These are phyloP conservation scores for Drosophila guanche DNA, from an alignment of 1,140 invertebrate genomes.

Conservation along the genomic window DNA sequence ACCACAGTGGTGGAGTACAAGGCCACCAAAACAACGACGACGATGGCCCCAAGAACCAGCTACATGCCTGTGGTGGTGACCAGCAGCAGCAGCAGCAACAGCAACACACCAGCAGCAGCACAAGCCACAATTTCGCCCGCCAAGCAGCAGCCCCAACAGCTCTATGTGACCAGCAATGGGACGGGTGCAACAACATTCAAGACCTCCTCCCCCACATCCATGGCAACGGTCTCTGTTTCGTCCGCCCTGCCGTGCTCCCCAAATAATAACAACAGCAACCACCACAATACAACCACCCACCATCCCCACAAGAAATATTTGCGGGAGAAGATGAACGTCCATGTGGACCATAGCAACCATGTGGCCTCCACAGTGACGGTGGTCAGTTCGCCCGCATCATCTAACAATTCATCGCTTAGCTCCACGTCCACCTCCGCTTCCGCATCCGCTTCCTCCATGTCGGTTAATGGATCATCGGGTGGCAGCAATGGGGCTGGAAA, in stretches of 20 bases:
- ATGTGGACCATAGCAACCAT: conserved; percentile 59
- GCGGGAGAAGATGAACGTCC: conserved; percentile 79
- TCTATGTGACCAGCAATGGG: conserved; percentile 63
- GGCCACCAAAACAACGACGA: conserved; percentile 47
- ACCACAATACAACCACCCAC: conserved; percentile 63
- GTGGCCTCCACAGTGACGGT: conserved; percentile 77
- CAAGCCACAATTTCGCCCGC: conserved; percentile 21
- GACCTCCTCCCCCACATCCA: conserved; percentile 1
- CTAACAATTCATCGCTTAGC: conserved; percentile 70
- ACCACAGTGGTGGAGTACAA: conserved; percentile 83
- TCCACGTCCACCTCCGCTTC: conserved; percentile 33
- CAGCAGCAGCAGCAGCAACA: conserved; percentile 7
- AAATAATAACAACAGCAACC: conserved; percentile 40
- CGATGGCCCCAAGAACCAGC: conserved; percentile 12
- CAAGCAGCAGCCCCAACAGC: conserved; percentile 26
- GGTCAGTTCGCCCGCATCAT: conserved; percentile 78
- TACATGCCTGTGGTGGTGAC: conserved; percentile 50
- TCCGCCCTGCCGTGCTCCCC: conserved; percentile 8
- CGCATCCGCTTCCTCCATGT: conserved; percentile 25
- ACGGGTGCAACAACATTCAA: conserved; percentile 30
- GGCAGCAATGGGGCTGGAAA: conserved; percentile 73
- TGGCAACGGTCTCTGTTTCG: neutral
- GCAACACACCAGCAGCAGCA: neutral
- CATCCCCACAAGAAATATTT: conserved; percentile 82
- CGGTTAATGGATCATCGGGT: conserved; percentile 53